phyloP scores from a whole-genome alignment of 92 coral and sea anemone genomes.

The Epizoanthus ramosus region DNA sequence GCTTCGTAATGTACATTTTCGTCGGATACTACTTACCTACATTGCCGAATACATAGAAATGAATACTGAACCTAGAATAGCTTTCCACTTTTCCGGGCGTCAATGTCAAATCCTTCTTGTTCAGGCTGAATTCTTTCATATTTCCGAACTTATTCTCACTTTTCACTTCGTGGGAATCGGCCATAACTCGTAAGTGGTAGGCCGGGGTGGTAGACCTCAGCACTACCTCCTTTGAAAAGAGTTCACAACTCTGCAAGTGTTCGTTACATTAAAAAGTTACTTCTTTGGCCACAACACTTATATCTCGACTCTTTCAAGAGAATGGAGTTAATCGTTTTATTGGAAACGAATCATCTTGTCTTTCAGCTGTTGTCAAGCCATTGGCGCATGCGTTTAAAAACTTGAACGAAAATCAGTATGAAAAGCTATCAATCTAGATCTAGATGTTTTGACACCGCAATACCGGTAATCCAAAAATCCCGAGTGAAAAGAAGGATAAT shows the following conservation, averaged over 20 bases:
- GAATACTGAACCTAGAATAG: background rate
- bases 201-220: too few species aligned
- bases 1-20: background rate
- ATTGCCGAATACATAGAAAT: background rate
- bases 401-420: background rate
- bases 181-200: background rate
- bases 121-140: background rate
- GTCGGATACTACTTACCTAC: slow-evolving; percentile 18
- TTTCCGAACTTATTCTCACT: background rate
- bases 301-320: background rate
- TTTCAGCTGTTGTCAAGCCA: slow-evolving; percentile 24
- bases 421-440: background rate
- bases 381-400: slow-evolving; percentile 22
- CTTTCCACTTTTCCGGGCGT: slow-evolving; percentile 21
- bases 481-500: slow-evolving; percentile 9
- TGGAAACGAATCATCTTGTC: slow-evolving; percentile 6
- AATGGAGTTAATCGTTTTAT: slow-evolving; percentile 25
- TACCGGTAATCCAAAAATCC: slow-evolving; percentile 34
- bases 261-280: background rate
- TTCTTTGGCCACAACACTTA: slow-evolving; percentile 11
- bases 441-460: slow-evolving; percentile 6
- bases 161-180: background rate
- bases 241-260: background rate
- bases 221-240: too few species aligned
- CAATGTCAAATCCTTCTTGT: background rate